These are phyloP conservation scores for Crematogaster levior DNA, from an alignment of 2,888 invertebrate genomes.

Conservation along the genomic window DNA sequence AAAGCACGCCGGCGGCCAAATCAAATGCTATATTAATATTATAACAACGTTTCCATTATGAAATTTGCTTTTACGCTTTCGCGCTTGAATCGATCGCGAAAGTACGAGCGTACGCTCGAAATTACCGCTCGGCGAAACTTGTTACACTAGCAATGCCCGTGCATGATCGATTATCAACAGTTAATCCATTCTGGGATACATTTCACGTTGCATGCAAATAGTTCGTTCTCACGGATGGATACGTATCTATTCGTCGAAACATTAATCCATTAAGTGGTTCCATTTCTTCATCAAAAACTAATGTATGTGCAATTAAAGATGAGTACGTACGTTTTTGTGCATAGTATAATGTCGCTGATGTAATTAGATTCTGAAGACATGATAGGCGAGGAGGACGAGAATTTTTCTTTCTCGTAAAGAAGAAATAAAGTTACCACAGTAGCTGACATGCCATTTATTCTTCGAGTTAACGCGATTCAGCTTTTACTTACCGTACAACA, in stretches of 20 bases:
- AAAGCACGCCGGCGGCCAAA: constrained; percentile 1
- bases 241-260: constrained; percentile 3
- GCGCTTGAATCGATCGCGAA: constrained; percentile 62
- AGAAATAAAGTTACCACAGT: neutral
- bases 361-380: neutral
- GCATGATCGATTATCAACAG: constrained; percentile 60
- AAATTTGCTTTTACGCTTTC: constrained; percentile 52
- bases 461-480: constrained; percentile 10
- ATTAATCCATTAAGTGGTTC: constrained; percentile 7
- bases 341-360: neutral
- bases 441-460: neutral
- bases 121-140: constrained; percentile 50
- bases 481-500: neutral
- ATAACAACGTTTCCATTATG: constrained; percentile 43
- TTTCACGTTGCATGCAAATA: constrained; percentile 48
- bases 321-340: neutral
- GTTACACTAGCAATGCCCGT: constrained; percentile 64
- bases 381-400: neutral
- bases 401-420: neutral
- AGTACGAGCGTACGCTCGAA: constrained; percentile 60
- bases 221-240: constrained; percentile 41
- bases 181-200: constrained; percentile 57
- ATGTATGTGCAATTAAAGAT: neutral
- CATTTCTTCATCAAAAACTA: constrained; percentile 17
- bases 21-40: constrained; percentile 36